phyloP scores from a whole-genome alignment of 2,888 invertebrate genomes.

The Teleiodes luculella region DNA sequence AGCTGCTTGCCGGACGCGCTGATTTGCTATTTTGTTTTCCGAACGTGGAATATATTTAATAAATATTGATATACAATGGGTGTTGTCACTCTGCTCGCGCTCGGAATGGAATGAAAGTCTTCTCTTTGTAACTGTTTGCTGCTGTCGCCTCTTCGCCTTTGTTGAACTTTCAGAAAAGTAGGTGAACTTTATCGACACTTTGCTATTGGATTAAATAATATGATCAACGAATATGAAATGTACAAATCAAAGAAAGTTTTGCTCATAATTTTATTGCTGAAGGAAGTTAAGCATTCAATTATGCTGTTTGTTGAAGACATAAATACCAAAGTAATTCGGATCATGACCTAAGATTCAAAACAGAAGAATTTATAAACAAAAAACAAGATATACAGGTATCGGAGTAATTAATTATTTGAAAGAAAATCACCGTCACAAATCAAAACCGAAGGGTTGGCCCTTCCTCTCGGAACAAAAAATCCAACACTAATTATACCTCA shows the following conservation, averaged over 20 bases:
- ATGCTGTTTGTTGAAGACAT: no score
- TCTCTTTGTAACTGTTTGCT: constrained; percentile 41
- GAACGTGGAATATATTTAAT: constrained; percentile 59
- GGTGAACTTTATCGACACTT: constrained; percentile 7
- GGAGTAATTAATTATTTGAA: not conserved
- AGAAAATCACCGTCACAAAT: not conserved
- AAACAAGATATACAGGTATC: no score
- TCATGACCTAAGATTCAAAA: no score
- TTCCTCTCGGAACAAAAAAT: constrained; percentile 5
- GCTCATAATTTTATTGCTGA: no score
- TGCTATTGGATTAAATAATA: not conserved
- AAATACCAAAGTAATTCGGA: no score
- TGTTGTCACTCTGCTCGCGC: constrained; percentile 43
- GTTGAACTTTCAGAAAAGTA: constrained; percentile 12
- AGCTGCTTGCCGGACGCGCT: constrained; percentile 53
- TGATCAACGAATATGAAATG: no score
- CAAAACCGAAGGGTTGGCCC: not conserved
- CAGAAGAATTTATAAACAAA: no score
- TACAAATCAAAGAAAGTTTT: no score
- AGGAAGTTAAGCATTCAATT: no score
- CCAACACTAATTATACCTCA: constrained; percentile 10
- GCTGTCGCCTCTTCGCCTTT: constrained; percentile 8
- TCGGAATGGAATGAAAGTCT: constrained; percentile 30
- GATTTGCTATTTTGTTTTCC: constrained; percentile 61
- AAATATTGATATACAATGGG: constrained; percentile 69